These are phyloP conservation scores for Himalopsyche kuldschensis DNA, from an alignment of 2,888 invertebrate species.

Conservation along the genomic window DNA sequence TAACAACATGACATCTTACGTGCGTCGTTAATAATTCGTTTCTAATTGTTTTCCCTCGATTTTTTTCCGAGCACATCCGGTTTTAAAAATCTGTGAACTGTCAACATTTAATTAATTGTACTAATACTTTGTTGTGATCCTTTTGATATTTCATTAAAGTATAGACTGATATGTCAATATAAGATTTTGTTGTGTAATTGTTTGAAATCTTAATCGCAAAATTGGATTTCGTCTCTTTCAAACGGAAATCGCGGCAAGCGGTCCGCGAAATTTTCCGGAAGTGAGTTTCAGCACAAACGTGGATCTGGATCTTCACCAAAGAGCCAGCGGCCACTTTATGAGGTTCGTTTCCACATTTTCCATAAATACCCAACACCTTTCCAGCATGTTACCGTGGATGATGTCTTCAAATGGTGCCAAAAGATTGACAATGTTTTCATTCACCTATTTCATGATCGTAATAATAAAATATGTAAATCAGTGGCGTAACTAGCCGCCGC, in stretches of 20 bases:
- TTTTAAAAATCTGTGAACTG: slow-evolving; percentile 7
- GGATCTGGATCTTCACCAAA: slow-evolving; percentile 78
- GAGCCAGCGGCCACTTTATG: slow-evolving; percentile 76
- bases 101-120: not conserved
- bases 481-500: too few relatives aligned
- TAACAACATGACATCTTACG: not conserved
- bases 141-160: not conserved
- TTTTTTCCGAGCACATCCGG: not conserved
- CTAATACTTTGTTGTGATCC: not conserved
- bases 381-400: too few relatives aligned
- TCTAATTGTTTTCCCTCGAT: not conserved
- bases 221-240: not conserved
- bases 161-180: not conserved
- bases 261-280: not conserved
- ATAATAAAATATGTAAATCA: too few relatives aligned
- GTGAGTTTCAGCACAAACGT: slow-evolving; percentile 46
- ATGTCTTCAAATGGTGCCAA: too few relatives aligned
- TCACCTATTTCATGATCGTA: too few relatives aligned
- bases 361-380: too few relatives aligned
- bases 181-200: not conserved
- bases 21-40: not conserved
- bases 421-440: too few relatives aligned
- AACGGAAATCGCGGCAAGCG: not conserved
- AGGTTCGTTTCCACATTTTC: slow-evolving; percentile 52
- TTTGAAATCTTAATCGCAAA: not conserved